Conservation (phyloP, 2,113 vertebrate species). For the Lophura nycthemera region DNA sequence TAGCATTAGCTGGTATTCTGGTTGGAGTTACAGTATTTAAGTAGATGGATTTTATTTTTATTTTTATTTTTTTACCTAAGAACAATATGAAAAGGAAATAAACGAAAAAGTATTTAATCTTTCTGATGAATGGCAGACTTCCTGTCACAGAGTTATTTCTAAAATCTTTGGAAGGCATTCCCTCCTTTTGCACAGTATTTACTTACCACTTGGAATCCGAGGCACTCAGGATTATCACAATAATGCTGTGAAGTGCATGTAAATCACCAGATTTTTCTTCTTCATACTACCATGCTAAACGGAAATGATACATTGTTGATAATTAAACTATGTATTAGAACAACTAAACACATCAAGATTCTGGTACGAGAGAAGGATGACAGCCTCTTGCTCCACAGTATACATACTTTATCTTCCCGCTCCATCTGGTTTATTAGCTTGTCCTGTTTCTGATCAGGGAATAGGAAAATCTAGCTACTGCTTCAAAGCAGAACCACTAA, state of each 20-base stretch:
- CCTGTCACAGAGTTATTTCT: not conserved
- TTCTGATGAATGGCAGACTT: not conserved
- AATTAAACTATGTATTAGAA: not conserved
- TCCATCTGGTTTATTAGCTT: not conserved
- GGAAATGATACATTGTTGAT: not conserved
- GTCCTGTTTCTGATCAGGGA: not conserved
- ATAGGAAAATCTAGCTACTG: not conserved
- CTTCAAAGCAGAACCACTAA: not conserved
- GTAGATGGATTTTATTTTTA: not conserved
- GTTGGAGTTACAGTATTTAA: not conserved
- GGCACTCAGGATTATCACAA: not conserved
- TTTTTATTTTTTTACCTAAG: not conserved
- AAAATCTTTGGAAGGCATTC: not conserved
- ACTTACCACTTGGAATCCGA: not conserved
- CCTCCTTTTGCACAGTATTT: not conserved
- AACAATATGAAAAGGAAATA: not conserved
- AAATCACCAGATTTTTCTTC: not conserved
- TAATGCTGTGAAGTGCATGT: not conserved
- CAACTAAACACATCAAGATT: not conserved
- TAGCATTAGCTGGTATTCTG: not conserved
- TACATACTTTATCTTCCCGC: not conserved
- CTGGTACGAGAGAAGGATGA: not conserved
- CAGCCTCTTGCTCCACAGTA: not conserved
- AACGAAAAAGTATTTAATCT: not conserved
- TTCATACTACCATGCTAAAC: not conserved